These are phyloP conservation scores for Andrena bucephala DNA, from an alignment of 2,888 invertebrate genomes.

Conservation along the genomic window DNA sequence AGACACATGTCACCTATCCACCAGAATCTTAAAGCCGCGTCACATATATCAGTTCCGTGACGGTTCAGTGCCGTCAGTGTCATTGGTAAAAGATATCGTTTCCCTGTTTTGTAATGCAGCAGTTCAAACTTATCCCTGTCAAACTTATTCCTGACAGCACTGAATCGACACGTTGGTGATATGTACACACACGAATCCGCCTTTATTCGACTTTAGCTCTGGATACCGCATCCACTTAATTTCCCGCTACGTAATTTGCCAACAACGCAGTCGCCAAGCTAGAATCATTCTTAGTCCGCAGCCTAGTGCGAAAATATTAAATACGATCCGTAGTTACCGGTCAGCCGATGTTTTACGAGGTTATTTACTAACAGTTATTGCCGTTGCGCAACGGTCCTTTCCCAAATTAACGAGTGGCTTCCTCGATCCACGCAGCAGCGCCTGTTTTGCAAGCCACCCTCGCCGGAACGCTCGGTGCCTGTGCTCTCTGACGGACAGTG, in stretches of 20 bases:
- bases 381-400: conserved; percentile 36
- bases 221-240: background rate
- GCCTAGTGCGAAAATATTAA: conserved; percentile 19
- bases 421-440: background rate
- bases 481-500: background rate
- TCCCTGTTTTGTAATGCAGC: no score
- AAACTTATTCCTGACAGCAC: no score
- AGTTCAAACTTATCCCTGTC: no score
- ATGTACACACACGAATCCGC: no score
- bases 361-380: conserved; percentile 37
- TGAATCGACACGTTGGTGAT: no score
- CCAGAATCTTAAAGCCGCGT: no score
- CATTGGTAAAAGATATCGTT: no score
- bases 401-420: conserved; percentile 32
- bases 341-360: background rate
- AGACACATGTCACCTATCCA: no score
- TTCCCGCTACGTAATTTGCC: conserved; percentile 28
- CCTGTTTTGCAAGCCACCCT: background rate
- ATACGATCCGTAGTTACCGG: conserved; percentile 15
- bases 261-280: background rate
- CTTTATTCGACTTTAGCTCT: background rate
- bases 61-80: no score
- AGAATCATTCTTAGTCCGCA: background rate
- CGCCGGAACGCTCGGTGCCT: no score
- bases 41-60: no score